Percentiles rank a stretch among this genome's conserved stretches.
phyloP scores from a whole-genome alignment of 2,797 vertebrate species.

The Xerus rutilus region DNA sequence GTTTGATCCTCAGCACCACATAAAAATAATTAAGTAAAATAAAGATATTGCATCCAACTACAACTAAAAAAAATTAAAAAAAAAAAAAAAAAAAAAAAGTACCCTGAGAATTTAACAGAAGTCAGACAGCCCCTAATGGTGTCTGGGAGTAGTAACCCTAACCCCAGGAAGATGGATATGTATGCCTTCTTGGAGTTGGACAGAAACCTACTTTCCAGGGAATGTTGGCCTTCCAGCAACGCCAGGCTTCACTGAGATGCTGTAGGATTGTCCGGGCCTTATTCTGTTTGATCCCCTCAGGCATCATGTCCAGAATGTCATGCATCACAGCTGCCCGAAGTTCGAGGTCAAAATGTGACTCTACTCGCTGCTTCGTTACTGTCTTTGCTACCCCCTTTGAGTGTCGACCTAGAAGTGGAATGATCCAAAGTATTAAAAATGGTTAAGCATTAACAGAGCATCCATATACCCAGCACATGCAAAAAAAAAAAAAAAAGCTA shows the following conservation, averaged over 20 bases:
- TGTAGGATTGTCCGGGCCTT: conserved; percentile 99
- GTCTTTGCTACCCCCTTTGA: conserved; percentile 99
- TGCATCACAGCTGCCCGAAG: conserved; percentile 99
- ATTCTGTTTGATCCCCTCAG: conserved; percentile 99
- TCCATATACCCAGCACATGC: not conserved
- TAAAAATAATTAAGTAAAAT: too few species aligned
- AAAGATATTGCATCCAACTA: too few species aligned
- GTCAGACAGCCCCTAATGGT: fast-evolving
- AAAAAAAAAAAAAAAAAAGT: not conserved
- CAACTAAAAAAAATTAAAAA: too few species aligned
- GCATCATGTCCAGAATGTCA: conserved; percentile 99
- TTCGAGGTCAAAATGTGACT: conserved; percentile 99
- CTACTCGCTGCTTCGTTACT: conserved; percentile 98
- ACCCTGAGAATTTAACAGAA: not conserved
- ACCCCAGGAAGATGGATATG: not conserved
- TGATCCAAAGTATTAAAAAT: not conserved
- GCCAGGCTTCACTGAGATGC: conserved; percentile 99
- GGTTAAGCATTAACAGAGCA: not conserved
- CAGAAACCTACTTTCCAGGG: conserved; percentile 95
- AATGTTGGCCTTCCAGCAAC: conserved; percentile 99
- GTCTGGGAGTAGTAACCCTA: not conserved
- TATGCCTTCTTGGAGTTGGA: fast-evolving
- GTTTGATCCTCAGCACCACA: too few species aligned
- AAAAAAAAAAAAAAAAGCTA: not conserved
- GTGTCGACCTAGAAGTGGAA: conserved; percentile 93